These are phyloP conservation scores for Nasonia oneida DNA, from an alignment of 2,888 invertebrate genomes.

Conservation along the genomic window DNA sequence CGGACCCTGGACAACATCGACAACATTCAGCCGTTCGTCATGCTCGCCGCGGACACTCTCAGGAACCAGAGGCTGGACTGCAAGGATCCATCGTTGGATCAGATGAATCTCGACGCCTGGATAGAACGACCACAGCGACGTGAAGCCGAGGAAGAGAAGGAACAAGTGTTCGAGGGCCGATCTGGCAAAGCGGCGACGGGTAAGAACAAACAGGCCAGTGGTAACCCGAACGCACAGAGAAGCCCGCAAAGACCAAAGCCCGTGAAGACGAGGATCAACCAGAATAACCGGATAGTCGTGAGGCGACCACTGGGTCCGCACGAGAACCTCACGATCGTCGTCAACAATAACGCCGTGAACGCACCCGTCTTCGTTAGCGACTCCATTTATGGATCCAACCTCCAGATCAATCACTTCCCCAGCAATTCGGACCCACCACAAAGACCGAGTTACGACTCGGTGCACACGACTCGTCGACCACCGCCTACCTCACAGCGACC, in stretches of 20 bases:
- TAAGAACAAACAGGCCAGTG: not conserved
- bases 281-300: conserved; percentile 71
- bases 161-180: not conserved
- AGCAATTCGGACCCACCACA: not conserved
- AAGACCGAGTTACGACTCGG: not conserved
- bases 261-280: conserved; percentile 70
- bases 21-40: conserved; percentile 86
- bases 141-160: not conserved
- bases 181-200: not conserved
- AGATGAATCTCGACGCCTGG: conserved; percentile 84
- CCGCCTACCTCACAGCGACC: not conserved
- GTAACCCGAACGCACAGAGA: conserved; percentile 17
- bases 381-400: conserved; percentile 68
- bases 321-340: conserved; percentile 73
- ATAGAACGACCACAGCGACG: conserved; percentile 79
- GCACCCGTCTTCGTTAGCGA: conserved; percentile 74
- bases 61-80: conserved; percentile 84
- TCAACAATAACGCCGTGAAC: conserved; percentile 74
- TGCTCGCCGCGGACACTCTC: conserved; percentile 83
- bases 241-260: conserved; percentile 60
- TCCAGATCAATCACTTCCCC: conserved; percentile 20
- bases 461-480: not conserved
- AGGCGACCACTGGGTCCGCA: conserved; percentile 70
- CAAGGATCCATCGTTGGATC: conserved; percentile 79
- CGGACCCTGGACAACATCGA: conserved; percentile 84